phyloP scores from a whole-genome alignment of 2,113 vertebrate species.

The Rhadina sibilatrix region DNA sequence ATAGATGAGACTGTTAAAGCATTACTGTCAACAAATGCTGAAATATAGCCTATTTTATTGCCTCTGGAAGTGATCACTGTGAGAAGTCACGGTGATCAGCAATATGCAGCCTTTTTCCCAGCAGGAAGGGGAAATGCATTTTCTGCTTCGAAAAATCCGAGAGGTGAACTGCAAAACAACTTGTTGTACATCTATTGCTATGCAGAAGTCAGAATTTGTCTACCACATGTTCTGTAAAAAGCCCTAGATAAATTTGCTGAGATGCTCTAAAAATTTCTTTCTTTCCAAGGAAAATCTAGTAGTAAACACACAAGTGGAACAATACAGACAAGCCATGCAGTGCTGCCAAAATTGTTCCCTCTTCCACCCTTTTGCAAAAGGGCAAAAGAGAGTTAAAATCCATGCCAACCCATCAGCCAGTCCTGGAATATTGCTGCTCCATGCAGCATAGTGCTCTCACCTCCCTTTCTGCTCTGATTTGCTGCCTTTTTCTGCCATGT shows the following conservation, averaged over 20 bases:
- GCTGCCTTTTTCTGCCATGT: neutral
- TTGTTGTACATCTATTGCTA: neutral
- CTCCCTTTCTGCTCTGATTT: neutral
- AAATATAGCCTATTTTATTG: slow-evolving; percentile 3
- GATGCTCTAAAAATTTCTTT: neutral
- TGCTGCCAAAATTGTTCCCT: neutral
- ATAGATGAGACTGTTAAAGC: neutral
- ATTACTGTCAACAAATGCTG: slow-evolving; percentile 25
- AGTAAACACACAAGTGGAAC: neutral
- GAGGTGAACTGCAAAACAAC: slow-evolving; percentile 1
- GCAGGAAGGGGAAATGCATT: neutral
- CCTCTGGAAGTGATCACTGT: neutral
- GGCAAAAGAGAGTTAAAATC: neutral
- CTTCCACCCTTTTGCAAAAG: neutral
- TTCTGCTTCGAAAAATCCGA: neutral
- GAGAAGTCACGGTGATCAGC: neutral
- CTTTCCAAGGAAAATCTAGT: neutral
- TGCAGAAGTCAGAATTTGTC: neutral
- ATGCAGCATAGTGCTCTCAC: neutral
- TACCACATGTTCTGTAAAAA: neutral
- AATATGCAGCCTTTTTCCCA: neutral
- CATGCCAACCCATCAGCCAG: neutral
- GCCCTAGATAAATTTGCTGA: neutral
- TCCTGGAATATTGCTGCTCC: neutral
- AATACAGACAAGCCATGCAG: neutral